Base-by-base conservation (phyloP, 2,888 invertebrate genomes). In the Galerucella calmariensis region DNA sequence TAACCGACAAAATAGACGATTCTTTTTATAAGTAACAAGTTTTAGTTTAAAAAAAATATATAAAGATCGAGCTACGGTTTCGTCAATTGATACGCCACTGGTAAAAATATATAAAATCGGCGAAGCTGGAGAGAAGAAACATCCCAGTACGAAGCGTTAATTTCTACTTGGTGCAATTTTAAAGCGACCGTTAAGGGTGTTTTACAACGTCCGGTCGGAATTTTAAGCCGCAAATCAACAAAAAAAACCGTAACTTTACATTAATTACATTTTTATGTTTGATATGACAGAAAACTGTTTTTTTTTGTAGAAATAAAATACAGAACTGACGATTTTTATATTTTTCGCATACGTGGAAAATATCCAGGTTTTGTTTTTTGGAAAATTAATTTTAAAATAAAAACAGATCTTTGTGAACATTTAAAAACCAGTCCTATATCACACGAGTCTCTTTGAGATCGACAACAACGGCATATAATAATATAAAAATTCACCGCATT, bases 361-460 rank as follows among this genome's bases (percentile, higher is more conserved):
- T 59, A 5, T 61, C 12, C 35, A 83, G 20, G 27, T 27, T 27
- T 48, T 48, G n/a, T 48, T 14, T 48, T 48, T 48, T 48, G 11
- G 48, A 73, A 67, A 69, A 69, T 67, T 72, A 71, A 78, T 77
- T 74, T 74, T 78, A 85, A 85, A 86, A 84, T 85, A 41, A 85
- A 86, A 85, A 86, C 86, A 86, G 87, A 87, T 87, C 87, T 87
- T 86, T 85, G 82, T 84, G 82, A 86, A 85, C 82, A 85, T 78
- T 20, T 48, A 85, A 86, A 87, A 86, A 86, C 86, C 87, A 86
- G 84, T 85, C 85, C 85, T 86, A 87, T 87, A 87, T 87, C 87
- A 87, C 87, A 87, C 86, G 83, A 82, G 84, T 85, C 85, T 79
- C 83, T 83, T 84, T 87, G 87, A 87, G 87, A 87, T 87, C 87